Percentiles rank a stretch among this genome's conserved stretches.
phyloP scores from a whole-genome alignment of 2,888 invertebrate genomes.

The Beris chalybata region DNA sequence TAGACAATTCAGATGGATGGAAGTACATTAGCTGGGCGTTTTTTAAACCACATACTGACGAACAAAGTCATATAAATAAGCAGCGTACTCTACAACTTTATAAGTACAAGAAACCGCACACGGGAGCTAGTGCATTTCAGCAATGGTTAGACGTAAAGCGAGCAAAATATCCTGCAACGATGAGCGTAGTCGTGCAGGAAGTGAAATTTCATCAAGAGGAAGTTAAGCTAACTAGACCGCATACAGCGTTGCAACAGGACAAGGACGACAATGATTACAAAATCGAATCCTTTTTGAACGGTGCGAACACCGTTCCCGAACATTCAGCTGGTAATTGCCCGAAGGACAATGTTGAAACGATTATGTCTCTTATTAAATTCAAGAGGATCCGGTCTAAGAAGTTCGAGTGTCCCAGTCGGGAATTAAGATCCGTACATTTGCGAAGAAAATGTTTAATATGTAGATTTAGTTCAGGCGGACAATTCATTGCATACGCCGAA shows the following conservation, averaged over 20 bases:
- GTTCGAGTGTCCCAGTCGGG: constrained; percentile 20
- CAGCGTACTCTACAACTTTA: constrained; percentile 27
- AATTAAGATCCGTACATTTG: constrained; percentile 9
- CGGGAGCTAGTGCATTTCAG: constrained; percentile 14
- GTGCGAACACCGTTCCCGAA: background rate
- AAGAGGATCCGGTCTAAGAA: background rate
- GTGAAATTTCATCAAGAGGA: constrained; percentile 26
- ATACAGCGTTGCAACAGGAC: constrained; percentile 32
- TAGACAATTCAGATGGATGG: constrained; percentile 31
- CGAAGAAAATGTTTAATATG: constrained; percentile 23
- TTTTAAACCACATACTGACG: constrained; percentile 3
- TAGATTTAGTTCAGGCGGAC: constrained; percentile 22
- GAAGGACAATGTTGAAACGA: background rate
- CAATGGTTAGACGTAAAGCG: constrained; percentile 17
- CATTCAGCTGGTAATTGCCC: background rate
- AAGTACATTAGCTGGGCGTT: constrained; percentile 35
- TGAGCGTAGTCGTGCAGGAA: constrained; percentile 19
- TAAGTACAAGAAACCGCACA: constrained; percentile 25
- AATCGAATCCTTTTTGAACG: background rate
- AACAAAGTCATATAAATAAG: constrained; percentile 12
- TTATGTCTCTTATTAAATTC: constrained; percentile 14
- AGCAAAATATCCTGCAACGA: constrained; percentile 31
- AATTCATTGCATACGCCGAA: constrained; percentile 22
- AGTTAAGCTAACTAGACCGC: constrained; percentile 24
- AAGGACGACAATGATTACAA: constrained; percentile 1